Evolutionary conservation across 2,797 vertebrate genomes (phyloP), one percentile per base, ranked within the genome.

Genomic region (Danionella dracula): DNA sequence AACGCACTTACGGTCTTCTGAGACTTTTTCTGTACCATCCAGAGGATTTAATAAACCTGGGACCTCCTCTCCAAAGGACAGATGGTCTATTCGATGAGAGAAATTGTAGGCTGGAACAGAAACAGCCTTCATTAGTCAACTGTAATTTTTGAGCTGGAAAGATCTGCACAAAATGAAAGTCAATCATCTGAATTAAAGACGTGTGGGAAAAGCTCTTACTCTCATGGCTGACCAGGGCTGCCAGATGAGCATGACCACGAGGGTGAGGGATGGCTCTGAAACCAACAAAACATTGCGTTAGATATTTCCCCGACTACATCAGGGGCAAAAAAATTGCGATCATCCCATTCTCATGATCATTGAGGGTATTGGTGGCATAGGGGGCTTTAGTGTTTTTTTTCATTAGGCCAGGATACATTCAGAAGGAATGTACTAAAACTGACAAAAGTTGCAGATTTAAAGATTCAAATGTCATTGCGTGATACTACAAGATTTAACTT

Each of bases 1-100:
- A 27, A 27, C 23, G 37, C 29, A 78, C 92, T 81, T 89, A 99
- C 96, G 78, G 71, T 96, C 91, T 23, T 83, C 27, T 37, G 93
- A 88, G 77, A 98, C 85, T 88, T 99, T 99, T 85, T 99, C 96
- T 10, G 94, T 98, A 78, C 94, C 97, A 55, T 99, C 97, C 78
- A 99, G 86, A 6, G 93, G 92, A 82, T 92, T 97, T 82, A 99
- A 92, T 66, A 99, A 90, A 72, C 93, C 96, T 13, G 94, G 93
- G 63, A 99, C 84, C 65, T 86, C 87, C 66, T 99, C 97, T 73
- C 97, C 97, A 75, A 99, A 99, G 15, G 97, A 99, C 65, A 98
- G 83, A 78, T 99, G 96, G 79, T 99, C 96, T 81, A 99, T 96
- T 73, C 97, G 93, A 31, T 99, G 97, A 74, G 97, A 99, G 77